phyloP scores from a whole-genome alignment of 1,140 invertebrate species.

The Cotesia chilonis region DNA sequence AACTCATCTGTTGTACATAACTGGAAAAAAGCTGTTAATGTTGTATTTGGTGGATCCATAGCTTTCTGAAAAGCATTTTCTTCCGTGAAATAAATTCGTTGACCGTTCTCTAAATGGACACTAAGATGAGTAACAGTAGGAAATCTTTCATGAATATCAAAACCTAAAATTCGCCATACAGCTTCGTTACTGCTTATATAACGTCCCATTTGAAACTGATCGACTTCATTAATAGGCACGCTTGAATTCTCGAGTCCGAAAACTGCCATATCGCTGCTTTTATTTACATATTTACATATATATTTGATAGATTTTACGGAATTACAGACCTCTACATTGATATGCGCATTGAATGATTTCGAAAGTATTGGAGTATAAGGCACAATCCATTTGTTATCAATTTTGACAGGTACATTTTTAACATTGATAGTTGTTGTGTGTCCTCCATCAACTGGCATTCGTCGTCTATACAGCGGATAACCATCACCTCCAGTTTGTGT shows the following conservation, averaged over 20 bases:
- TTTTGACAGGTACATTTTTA: conserved; percentile 17
- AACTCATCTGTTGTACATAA: no score
- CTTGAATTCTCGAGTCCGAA: neutral
- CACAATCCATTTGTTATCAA: conserved; percentile 67
- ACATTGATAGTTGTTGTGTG: conserved; percentile 34
- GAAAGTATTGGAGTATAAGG: conserved; percentile 66
- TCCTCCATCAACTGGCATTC: conserved; percentile 36
- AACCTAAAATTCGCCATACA: no score
- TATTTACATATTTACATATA: conserved; percentile 21
- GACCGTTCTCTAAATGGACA: no score
- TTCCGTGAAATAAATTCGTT: no score
- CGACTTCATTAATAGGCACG: no score
- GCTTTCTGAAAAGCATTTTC: no score
- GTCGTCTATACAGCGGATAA: conserved; percentile 54
- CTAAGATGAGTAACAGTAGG: no score
- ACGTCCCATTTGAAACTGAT: no score
- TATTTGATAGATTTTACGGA: conserved; percentile 36
- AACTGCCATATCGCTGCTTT: neutral
- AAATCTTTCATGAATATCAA: no score
- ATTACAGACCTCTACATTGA: conserved; percentile 49
- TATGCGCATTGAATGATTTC: conserved; percentile 60
- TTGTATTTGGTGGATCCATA: no score
- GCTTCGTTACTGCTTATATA: no score
- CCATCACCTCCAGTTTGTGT: conserved; percentile 54
- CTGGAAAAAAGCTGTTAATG: no score